phyloP scores from a whole-genome alignment of 1,140 invertebrate genomes.

The Drosophila virilis region DNA sequence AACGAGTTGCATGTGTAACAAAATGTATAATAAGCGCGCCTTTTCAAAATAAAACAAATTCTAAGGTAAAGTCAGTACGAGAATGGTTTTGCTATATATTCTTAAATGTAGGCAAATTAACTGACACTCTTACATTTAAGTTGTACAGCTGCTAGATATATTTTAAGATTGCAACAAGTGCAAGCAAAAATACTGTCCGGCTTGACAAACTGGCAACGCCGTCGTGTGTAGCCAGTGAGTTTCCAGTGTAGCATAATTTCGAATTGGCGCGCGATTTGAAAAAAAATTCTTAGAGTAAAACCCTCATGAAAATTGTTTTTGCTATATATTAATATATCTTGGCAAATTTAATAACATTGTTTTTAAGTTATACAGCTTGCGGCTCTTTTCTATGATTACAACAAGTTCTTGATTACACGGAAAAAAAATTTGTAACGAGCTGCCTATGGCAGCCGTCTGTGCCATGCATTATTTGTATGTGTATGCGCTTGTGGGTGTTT shows the following conservation, averaged over 20 bases:
- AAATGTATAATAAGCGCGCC: neutral
- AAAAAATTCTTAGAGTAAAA: neutral
- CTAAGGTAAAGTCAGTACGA: too few relatives aligned
- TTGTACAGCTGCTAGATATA: too few relatives aligned
- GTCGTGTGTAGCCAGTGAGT: neutral
- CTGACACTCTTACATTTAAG: too few relatives aligned
- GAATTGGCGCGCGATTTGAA: neutral
- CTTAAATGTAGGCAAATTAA: too few relatives aligned
- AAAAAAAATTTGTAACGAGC: constrained; percentile 34
- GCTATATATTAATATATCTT: constrained; percentile 42
- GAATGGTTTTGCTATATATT: constrained; percentile 4
- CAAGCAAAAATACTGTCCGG: neutral
- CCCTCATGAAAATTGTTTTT: neutral
- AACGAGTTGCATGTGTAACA: neutral
- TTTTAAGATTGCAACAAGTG: too few relatives aligned
- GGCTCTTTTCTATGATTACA: constrained; percentile 42
- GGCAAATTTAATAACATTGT: constrained; percentile 63
- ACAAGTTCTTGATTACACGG: constrained; percentile 38
- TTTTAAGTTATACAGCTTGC: constrained; percentile 54
- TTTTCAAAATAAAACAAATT: neutral
- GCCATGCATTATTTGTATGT: constrained; percentile 17
- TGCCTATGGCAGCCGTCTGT: constrained; percentile 53
- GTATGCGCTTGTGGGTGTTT: constrained; percentile 28
- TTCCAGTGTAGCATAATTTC: constrained; percentile 1
- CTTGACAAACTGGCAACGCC: constrained; percentile 17